Evolutionary conservation across 92 coral and sea anemone genomes (phyloP).

Genomic region (Pocillopora grandis): DNA sequence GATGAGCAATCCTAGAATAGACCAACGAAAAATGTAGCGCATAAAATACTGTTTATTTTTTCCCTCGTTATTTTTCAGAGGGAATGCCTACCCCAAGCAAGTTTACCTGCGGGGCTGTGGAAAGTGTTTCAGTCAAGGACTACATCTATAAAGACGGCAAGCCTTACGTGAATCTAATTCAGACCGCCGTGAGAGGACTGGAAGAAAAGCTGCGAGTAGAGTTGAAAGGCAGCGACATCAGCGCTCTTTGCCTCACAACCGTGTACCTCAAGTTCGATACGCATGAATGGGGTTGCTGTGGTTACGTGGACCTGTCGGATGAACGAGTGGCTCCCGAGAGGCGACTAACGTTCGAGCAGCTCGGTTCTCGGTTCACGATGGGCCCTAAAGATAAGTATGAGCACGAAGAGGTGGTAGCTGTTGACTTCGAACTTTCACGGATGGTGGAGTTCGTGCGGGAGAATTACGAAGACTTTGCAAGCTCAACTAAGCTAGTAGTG

Average conservation of each 20-base stretch:
- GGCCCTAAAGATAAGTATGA: constrained; percentile 94
- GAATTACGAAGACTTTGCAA: constrained; percentile 91
- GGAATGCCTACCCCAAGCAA: constrained; percentile 97
- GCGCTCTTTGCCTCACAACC: constrained; percentile 87
- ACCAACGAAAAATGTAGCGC: background rate
- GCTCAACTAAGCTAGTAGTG: constrained; percentile 93
- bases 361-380: constrained; percentile 86
- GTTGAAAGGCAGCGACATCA: constrained; percentile 67
- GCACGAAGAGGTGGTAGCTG: constrained; percentile 86
- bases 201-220: constrained; percentile 94
- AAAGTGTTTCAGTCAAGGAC: constrained; percentile 93
- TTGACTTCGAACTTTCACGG: constrained; percentile 75
- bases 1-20: too few species aligned
- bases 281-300: constrained; percentile 99
- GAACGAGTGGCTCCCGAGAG: constrained; percentile 83
- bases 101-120: constrained; percentile 97
- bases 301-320: constrained; percentile 95
- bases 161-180: constrained; percentile 66
- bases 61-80: constrained; percentile 42
- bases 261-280: constrained; percentile 97
- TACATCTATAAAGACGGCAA: constrained; percentile 55
- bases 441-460: constrained; percentile 94
- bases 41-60: background rate
- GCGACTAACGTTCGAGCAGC: constrained; percentile 78
- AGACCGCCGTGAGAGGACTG: constrained; percentile 96